Conservation (phyloP, 1,140 invertebrate genomes). For the Anadara kagoshimensis region DNA sequence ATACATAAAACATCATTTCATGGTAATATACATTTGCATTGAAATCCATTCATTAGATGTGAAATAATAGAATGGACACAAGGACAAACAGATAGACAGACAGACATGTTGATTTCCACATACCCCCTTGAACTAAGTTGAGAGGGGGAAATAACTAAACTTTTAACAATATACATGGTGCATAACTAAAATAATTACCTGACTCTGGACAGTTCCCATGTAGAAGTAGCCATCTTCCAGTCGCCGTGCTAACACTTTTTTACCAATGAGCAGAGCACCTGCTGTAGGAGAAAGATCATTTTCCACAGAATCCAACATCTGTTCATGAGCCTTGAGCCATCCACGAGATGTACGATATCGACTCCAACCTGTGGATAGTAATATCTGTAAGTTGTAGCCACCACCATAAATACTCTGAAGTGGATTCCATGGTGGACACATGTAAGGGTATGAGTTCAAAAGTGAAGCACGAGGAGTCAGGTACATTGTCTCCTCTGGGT, state of each 20-base stretch:
- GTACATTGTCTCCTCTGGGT: slow-evolving; percentile 59
- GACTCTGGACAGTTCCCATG: slow-evolving; percentile 69
- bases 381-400: slow-evolving; percentile 53
- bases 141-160: background rate
- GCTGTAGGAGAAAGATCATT: slow-evolving; percentile 63
- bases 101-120: background rate
- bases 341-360: slow-evolving; percentile 65
- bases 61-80: too few species aligned
- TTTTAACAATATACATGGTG: background rate
- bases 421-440: slow-evolving; percentile 29
- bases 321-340: slow-evolving; percentile 63
- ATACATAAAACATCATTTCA: too few species aligned
- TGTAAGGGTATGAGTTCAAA: slow-evolving; percentile 23
- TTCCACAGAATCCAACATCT: slow-evolving; percentile 50
- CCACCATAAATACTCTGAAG: too few species aligned
- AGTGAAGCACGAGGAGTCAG: slow-evolving; percentile 43
- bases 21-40: too few species aligned
- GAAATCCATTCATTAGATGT: too few species aligned
- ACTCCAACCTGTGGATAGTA: slow-evolving; percentile 67
- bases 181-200: slow-evolving; percentile 56
- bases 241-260: slow-evolving; percentile 67
- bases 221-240: slow-evolving; percentile 72
- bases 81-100: too few species aligned
- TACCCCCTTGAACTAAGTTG: background rate
- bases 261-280: slow-evolving; percentile 68